Evolutionary conservation across 2,888 invertebrate species (phyloP).

Genomic region (Trichogramma evanescens): DNA sequence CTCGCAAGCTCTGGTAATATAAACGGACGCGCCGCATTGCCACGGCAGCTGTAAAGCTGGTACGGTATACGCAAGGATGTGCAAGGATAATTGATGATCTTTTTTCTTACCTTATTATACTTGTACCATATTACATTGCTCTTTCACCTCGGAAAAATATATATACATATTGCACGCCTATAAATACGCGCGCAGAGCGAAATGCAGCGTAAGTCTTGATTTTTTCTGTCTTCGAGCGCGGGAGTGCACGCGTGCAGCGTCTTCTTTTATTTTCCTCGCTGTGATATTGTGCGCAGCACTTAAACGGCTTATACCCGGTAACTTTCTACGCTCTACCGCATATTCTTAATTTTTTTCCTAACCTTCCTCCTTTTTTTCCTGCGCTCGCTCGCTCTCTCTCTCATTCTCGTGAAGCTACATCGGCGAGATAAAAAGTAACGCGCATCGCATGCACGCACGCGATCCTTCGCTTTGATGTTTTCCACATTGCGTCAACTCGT

Average conservation of each 20-base stretch:
- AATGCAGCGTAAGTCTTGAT: no score
- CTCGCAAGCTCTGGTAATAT: conserved; percentile 30
- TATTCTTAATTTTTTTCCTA: conserved; percentile 16
- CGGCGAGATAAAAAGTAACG: no score
- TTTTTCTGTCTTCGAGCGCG: conserved; percentile 15
- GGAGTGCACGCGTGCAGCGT: not conserved
- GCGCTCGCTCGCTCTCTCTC: not conserved
- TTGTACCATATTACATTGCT: conserved; percentile 26
- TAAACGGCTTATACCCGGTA: no score
- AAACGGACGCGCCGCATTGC: not conserved
- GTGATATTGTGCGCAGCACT: not conserved
- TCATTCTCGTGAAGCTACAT: not conserved
- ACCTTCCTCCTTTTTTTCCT: not conserved
- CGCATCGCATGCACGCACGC: not conserved
- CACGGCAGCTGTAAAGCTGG: conserved; percentile 22
- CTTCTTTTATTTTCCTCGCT: conserved; percentile 17
- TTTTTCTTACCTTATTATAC: conserved; percentile 36
- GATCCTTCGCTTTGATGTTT: no score
- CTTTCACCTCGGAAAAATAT: no score
- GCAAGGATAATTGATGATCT: conserved; percentile 40
- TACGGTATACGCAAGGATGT: conserved; percentile 18
- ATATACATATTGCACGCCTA: no score
- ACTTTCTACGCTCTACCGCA: not conserved
- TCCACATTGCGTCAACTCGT: no score
- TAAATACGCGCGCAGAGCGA: no score